Evolutionary conservation across 2,888 invertebrate species (phyloP), one percentile per base, ranked within the genome.

Genomic region (Rotaria magnacalcarata): DNA sequence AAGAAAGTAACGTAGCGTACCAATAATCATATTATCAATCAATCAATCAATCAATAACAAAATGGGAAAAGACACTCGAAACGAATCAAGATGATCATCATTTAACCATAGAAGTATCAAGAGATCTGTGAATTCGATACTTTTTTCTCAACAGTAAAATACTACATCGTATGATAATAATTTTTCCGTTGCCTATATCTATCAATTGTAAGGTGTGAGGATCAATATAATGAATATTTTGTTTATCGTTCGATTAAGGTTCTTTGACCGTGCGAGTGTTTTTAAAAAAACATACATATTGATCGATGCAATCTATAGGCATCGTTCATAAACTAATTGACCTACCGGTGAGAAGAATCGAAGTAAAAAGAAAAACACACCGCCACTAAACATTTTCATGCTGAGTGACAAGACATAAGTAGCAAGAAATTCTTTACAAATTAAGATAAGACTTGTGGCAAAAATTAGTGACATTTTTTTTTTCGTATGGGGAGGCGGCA

Each of bases 11-110:
- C 54, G 54, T 54, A 19, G 54, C 21, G 54, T 54, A 54, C 54
- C 21, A 54, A 54, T 7, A 54, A 54, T 54, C 54, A 54, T 54
- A 21, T 54, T 21, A 54, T 54, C 54, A 54, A 54, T 54, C 54
- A 54, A 54, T 54, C 54, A 54, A 67, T 60, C 60, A 60, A 60
- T 10, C 14, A 34, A 67, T 27, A 34, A 34, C 67, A 16, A 67
- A 67, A 67, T 67, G 67, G 67, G 67, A 67, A 67, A 67, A 67
- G 67, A 67, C 67, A 67, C 67, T 67, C 67, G 67, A 67, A 67
- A 67, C 34, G 67, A 67, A 67, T 67, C 67, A 67, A 67, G 67
- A 67, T 67, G 67, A 54, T 54, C 54, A 54, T 54, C 54, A 54
- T 54, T 54, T 54, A 54, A 21, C 54, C 54, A 54, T 54, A 54